A percentile compares a stretch with the other conserved stretches of the same genome.
Evolutionary conservation across 2,888 invertebrate genomes (phyloP).

Genomic region (Pyrocoelia pectoralis): DNA sequence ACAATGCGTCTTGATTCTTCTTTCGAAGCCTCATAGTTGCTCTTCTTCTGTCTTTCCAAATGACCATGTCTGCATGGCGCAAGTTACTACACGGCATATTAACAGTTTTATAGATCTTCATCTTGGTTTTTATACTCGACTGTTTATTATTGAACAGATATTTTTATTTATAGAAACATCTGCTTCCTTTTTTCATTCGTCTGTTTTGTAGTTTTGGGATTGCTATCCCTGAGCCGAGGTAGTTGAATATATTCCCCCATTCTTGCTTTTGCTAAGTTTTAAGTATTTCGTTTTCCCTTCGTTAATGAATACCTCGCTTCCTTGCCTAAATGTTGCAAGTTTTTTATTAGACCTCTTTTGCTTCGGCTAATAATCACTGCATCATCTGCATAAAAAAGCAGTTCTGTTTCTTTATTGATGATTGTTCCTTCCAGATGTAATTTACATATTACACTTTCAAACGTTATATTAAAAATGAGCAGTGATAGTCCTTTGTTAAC

Average conservation of each 20-base stretch:
- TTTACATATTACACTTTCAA: background rate
- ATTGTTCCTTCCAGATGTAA: slow-evolving; percentile 1
- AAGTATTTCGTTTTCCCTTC: slow-evolving; percentile 1
- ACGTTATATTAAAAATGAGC: background rate
- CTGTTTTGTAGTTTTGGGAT: slow-evolving; percentile 4
- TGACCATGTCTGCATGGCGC: no score
- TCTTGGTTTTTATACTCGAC: no score
- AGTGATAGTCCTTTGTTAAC: background rate
- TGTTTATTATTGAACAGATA: no score
- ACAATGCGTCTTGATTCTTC: background rate
- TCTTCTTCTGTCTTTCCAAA: no score
- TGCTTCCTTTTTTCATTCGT: background rate
- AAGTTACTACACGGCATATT: background rate
- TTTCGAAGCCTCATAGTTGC: background rate
- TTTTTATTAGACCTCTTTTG: background rate
- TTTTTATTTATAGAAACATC: no score
- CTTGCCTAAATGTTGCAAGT: no score
- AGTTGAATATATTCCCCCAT: slow-evolving; percentile 2
- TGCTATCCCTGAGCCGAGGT: background rate
- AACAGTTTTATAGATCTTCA: background rate
- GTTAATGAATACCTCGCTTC: background rate
- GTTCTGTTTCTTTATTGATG: background rate
- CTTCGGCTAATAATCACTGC: background rate
- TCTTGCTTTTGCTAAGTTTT: background rate
- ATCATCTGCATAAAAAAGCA: background rate